phyloP scores from a whole-genome alignment of 2,113 vertebrate species.

The Xenotilapia flavipinnis region DNA sequence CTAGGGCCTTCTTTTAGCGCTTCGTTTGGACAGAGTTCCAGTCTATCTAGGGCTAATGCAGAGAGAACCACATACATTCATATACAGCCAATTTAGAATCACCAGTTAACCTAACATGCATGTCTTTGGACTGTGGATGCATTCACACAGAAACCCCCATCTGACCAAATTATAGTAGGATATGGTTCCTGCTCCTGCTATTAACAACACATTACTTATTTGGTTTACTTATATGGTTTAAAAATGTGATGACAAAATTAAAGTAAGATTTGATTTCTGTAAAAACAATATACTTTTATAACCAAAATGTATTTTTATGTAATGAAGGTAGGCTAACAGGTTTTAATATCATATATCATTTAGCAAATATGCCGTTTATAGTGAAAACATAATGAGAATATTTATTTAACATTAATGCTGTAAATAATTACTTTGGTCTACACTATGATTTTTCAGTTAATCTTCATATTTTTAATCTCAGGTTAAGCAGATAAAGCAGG shows the following conservation, averaged over 20 bases:
- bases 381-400: background rate
- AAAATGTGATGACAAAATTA: background rate
- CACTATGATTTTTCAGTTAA: background rate
- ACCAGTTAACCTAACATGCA: background rate
- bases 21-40: fast-evolving
- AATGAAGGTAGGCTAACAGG: background rate
- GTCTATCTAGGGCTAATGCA: background rate
- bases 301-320: background rate
- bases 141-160: background rate
- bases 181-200: background rate
- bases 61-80: background rate
- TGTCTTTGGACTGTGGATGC: background rate
- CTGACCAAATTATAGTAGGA: background rate
- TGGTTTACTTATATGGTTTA: background rate
- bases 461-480: background rate
- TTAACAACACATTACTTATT: background rate
- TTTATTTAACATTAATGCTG: background rate
- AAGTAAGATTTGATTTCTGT: background rate
- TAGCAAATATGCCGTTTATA: background rate
- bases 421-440: background rate
- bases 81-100: background rate
- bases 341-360: background rate
- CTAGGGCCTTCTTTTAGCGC: fast-evolving
- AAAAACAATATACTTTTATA: background rate
- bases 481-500: background rate